Evolutionary conservation across 2,888 invertebrate genomes (phyloP), one percentile per base, ranked within the genome.

Genomic region (Octonoba sinensis): DNA sequence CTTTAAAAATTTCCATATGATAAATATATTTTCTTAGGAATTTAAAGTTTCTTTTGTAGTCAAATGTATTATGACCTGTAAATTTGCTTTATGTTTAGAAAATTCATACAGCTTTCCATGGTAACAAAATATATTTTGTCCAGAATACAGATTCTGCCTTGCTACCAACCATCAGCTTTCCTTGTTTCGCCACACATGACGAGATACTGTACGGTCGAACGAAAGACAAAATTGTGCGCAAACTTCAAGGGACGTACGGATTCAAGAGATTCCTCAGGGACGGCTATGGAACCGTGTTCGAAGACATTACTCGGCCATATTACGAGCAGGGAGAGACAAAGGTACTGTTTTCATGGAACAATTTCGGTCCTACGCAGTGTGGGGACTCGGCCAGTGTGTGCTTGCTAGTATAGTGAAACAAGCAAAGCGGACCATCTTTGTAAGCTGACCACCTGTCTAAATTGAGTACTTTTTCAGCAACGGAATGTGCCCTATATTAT

Each of bases 151-250:
- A 99, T 90, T 93, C 94, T 0, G 94, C 97, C 0, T 90, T 99
- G 27, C 87, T 99, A 57, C 93, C 97, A 6, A 97, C 98, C 1
- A 93, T 99, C 87, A 96, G 97, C 22, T 99, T 97, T 90, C 99
- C 99, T 22, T 96, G 97, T 0, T 99, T 99, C 90, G 97, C 97
- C 0, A 97, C 98, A 0, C 99, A 99, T 86, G 98, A 99, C 88
- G 95, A 96, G 85, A 90, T 93, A 24, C 89, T 98, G n/a, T 95
- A 95, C 81, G 92, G 92, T 81, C 91, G 94, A 87, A 96, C 98
- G 0, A 95, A 98, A 88, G 91, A 92, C 13, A 97, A 96, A 88
- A 92, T 96, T 36, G 89, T 95, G 0, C 91, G 92, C 44, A 93
- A 94, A 85, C 90, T 99, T 72, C 93, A 93, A 88, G 96, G 99